These are phyloP conservation scores for Magallana angulata DNA, from an alignment of 1,140 invertebrate genomes.

Conservation along the genomic window DNA sequence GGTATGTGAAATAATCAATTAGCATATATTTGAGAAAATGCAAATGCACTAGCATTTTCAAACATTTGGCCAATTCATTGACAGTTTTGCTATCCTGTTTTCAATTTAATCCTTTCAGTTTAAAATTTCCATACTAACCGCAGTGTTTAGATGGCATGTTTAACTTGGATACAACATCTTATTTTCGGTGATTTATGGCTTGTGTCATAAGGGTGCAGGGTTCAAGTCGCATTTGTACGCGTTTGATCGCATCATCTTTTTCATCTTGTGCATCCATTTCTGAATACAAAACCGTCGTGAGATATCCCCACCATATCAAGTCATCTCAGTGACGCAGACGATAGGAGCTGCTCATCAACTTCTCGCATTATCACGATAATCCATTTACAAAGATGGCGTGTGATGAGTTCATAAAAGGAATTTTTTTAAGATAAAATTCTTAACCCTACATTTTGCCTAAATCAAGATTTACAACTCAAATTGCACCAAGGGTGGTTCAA, in stretches of 20 bases:
- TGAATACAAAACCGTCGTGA: not conserved
- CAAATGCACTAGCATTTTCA: no score
- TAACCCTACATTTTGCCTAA: not conserved
- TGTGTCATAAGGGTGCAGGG: not conserved
- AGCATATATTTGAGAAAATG: no score
- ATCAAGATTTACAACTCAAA: not conserved
- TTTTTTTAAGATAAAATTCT: not conserved
- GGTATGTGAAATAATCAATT: no score
- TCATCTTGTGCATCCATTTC: not conserved
- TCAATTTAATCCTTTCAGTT: no score
- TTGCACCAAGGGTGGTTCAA: not conserved
- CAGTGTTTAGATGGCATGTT: no score
- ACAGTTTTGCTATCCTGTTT: no score
- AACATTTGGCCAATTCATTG: no score
- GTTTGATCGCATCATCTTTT: not conserved
- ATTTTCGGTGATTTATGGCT: not conserved
- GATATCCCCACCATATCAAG: not conserved
- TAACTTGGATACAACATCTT: not conserved
- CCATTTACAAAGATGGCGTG: not conserved
- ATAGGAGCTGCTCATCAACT: not conserved
- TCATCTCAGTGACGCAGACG: not conserved
- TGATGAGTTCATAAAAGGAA: conserved; percentile 12
- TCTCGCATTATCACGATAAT: conserved; percentile 5
- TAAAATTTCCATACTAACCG: no score
- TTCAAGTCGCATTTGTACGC: not conserved